Base-by-base conservation (phyloP, 2,797 vertebrate species). In the Eulemur mongoz region DNA sequence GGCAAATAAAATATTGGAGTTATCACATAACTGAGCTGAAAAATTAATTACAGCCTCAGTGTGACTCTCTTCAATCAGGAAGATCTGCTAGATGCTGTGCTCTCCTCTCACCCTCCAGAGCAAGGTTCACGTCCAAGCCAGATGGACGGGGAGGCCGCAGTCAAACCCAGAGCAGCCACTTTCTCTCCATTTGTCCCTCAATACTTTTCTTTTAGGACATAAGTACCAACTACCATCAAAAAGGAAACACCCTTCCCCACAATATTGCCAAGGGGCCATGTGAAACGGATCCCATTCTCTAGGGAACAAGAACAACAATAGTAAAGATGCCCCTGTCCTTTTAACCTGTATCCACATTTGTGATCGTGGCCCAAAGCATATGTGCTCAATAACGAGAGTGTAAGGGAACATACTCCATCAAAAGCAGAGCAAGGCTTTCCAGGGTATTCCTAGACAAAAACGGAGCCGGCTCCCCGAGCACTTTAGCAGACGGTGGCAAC, bases 331-430 rank as follows among this genome's bases (percentile, higher is more conserved):
- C 89, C 40, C 30, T 65, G 89, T 84, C 95, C 89, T 97, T 97
- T 97, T 91, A 97, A 82, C 88, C 92, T 96, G 65, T 18, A 52
- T 84, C 93, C 59, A n/a, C 81, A 93, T 45, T 95, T 98, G 98
- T 9, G 76, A 96, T 65, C 70, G 23, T 54, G 0, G 48, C 82
- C 93, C 98, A 98, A 95, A 92, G 86, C 94, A 93, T 89, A 95
- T 94, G 93, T 78, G 94, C 38, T 97, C 92, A 97, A 75, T 97
- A 95, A 98, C 10, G 45, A 54, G 93, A 94, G 70, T 93, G 89
- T 83, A 92, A 97, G 94, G 90, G 94, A 94, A 76, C 72, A 45
- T n/a, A 86, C 82, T 79, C 5, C 2, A 57, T 79, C 96, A 73
- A 95, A 89, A 91, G 90, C 30, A 45, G 85, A 59, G 61, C 63